Evolutionary conservation across 2,888 invertebrate species (phyloP).

Genomic region (Petrolisthes cinctipes): DNA sequence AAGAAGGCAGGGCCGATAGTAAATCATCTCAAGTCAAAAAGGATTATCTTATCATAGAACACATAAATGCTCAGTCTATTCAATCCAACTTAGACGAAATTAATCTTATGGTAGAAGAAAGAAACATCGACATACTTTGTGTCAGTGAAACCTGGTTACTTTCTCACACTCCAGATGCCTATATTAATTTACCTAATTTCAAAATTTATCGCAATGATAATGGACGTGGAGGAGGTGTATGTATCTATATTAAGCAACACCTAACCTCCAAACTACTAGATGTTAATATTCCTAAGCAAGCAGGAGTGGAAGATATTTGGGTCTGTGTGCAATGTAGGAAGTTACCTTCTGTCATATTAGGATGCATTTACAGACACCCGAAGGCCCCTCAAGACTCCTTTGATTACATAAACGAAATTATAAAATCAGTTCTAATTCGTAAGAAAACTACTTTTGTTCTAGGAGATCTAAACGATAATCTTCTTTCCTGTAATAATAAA

Average conservation of each 20-base stretch:
- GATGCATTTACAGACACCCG: too few relatives aligned
- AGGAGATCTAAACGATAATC: too few relatives aligned
- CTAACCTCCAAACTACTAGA: neutral
- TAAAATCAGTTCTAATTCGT: too few relatives aligned
- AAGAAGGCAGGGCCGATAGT: neutral
- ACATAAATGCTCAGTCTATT: conserved; percentile 23
- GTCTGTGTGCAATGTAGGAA: too few relatives aligned
- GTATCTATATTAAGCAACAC: conserved; percentile 5
- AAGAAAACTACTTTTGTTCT: too few relatives aligned
- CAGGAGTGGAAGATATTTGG: too few relatives aligned
- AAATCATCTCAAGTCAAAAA: neutral
- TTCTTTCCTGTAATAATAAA: too few relatives aligned
- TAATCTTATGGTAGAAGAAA: neutral
- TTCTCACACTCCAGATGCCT: conserved; percentile 14
- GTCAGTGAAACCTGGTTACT: conserved; percentile 6
- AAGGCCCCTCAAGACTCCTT: too few relatives aligned
- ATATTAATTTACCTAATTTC: neutral
- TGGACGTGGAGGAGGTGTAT: neutral
- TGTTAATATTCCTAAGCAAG: neutral
- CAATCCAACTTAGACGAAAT: neutral
- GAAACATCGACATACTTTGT: conserved; percentile 20
- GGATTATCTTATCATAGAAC: conserved; percentile 13
- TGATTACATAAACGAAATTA: too few relatives aligned
- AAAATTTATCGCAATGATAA: conserved; percentile 20
- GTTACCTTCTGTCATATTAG: too few relatives aligned